Base-by-base conservation (phyloP, 2,888 invertebrate species). In the Baccha elongata region DNA sequence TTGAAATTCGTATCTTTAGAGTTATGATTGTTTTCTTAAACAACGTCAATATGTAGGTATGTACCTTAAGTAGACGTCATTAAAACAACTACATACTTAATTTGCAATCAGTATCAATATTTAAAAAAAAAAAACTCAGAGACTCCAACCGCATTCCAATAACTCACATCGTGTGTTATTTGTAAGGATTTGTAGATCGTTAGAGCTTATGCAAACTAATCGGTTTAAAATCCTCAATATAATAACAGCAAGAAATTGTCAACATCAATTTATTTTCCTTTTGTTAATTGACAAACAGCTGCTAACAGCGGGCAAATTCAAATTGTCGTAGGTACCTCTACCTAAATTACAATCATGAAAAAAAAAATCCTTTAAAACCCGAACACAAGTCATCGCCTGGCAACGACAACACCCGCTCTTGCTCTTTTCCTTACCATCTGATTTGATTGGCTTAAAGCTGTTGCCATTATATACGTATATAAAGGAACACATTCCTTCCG, bases 281-380 rank as follows among this genome's bases (percentile, higher is more conserved):
- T 48, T 53, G 69, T 76, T 71, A 67, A 81, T 67, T 76, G 71
- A 81, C 76, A 71, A 81, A 71, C 71, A 75, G 64, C 69, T 71
- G 62, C 74, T 58, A 32, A 50, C 53, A 68, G 26, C 68, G 29
- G 26, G 1, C 67, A n/a, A n/a, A 68, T 68, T 79, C 68, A 68
- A 79, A 74, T 65, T 52, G 58, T 58, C 50, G 13, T 40, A 50
- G 26, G n/a, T n/a, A n/a, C n/a, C n/a, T n/a, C n/a, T n/a, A n/a
- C n/a, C n/a, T n/a, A n/a, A n/a, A n/a, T n/a, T n/a, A n/a, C 69
- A 60, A 46, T 75, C 69, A 74, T 46, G 64, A 6, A 74, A 58
- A 62, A 40, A 40, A 52, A 29, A 42, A 8, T n/a, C 15, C 26
- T 26, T 10, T 8, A 15, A 13, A 15, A 8, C 21, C 19, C 21